Conservation (phyloP, 2,888 invertebrate species). For the Cephus sareptanus region DNA sequence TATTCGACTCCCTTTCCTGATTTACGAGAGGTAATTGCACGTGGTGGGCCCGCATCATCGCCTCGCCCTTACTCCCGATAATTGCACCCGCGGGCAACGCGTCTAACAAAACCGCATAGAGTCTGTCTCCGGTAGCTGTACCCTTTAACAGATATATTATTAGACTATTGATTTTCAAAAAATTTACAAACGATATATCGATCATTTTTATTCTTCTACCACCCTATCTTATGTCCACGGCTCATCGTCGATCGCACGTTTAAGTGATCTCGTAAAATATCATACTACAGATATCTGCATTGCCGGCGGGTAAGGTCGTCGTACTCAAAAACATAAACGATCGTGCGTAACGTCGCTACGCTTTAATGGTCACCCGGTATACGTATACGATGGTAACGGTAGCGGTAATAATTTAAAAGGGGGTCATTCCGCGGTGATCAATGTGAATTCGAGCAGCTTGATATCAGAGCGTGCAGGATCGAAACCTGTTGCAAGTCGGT, state of each 20-base stretch:
- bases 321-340: not conserved
- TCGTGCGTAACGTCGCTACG: not conserved
- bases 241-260: not conserved
- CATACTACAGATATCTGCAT: not conserved
- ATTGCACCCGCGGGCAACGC: constrained; percentile 34
- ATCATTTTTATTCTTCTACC: not conserved
- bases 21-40: constrained; percentile 49
- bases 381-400: not conserved
- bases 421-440: not conserved
- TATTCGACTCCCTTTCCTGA: constrained; percentile 32
- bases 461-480: not conserved
- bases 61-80: constrained; percentile 30
- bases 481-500: not conserved
- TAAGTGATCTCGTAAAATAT: not conserved
- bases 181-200: not conserved
- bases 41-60: constrained; percentile 40
- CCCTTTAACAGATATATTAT: not conserved
- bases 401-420: not conserved
- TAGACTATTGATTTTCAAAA: not conserved
- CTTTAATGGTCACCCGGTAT: not conserved
- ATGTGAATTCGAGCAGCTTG: not conserved
- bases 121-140: constrained; percentile 18
- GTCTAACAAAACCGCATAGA: constrained; percentile 29
- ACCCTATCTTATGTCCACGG: not conserved
- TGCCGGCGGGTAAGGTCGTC: not conserved